phyloP scores from a whole-genome alignment of 2,113 vertebrate genomes.

The Anarrhichthys ocellatus region DNA sequence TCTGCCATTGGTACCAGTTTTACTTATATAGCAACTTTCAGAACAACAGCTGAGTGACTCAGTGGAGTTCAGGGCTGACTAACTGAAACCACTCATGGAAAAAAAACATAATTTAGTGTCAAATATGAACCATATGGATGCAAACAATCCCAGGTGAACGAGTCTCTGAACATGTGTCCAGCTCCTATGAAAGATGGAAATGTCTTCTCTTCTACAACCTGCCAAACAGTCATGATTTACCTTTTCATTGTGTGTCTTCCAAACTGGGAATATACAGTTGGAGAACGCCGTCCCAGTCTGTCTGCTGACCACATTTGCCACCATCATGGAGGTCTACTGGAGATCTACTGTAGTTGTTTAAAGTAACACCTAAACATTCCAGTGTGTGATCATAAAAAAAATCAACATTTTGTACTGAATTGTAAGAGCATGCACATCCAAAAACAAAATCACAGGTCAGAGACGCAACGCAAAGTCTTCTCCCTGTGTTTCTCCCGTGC shows the following conservation, averaged over 20 bases:
- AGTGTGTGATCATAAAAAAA: not conserved
- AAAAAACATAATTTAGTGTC: not conserved
- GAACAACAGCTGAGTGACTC: not conserved
- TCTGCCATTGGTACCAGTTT: not conserved
- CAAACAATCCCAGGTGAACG: no score
- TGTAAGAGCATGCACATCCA: slow-evolving; percentile 21
- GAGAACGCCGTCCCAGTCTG: not conserved
- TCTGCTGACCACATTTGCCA: not conserved
- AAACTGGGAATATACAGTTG: not conserved
- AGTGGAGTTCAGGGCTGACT: not conserved
- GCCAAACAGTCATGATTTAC: no score
- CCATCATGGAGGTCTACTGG: slow-evolving; percentile 11
- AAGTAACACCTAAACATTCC: not conserved
- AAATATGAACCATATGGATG: slow-evolving; percentile 7
- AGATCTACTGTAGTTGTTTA: not conserved
- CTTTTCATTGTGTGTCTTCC: not conserved
- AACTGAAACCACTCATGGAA: not conserved
- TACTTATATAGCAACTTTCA: not conserved
- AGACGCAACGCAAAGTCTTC: not conserved
- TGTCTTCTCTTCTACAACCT: not conserved
- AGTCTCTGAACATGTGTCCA: not conserved
- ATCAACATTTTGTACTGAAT: not conserved
- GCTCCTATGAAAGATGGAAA: not conserved
- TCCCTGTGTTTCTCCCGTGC: slow-evolving; percentile 9
- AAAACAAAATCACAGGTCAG: not conserved